These are phyloP conservation scores for Parauchenoglanis punctatus DNA, from an alignment of 2,797 vertebrate genomes.

Conservation along the genomic window DNA sequence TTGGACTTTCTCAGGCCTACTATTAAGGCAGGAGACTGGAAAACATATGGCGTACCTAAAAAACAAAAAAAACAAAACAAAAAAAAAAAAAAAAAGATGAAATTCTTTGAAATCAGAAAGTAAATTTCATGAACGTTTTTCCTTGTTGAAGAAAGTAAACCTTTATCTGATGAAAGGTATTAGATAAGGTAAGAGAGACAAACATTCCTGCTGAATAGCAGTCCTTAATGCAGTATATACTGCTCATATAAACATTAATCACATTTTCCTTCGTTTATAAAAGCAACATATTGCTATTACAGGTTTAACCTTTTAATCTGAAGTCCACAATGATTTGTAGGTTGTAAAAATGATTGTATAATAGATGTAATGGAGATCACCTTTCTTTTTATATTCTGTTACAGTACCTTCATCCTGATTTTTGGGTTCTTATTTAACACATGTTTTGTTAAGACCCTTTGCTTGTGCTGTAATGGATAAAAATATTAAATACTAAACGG, in stretches of 20 bases:
- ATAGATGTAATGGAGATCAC: constrained; percentile 42
- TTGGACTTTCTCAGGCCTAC: constrained; percentile 29
- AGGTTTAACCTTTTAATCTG: constrained; percentile 22
- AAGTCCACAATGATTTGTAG: background rate
- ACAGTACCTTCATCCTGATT: constrained; percentile 61
- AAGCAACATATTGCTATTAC: background rate
- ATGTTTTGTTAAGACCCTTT: constrained; percentile 25
- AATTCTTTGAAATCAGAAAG: constrained; percentile 20
- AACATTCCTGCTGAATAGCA: background rate
- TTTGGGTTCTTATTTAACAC: constrained; percentile 42
- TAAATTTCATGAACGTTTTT: background rate
- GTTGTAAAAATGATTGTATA: constrained; percentile 27
- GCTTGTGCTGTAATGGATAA: constrained; percentile 58
- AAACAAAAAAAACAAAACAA: too few relatives aligned
- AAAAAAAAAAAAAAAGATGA: background rate
- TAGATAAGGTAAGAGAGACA: background rate
- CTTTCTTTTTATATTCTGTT: constrained; percentile 51
- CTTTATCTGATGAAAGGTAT: constrained; percentile 1
- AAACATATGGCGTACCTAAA: constrained; percentile 28
- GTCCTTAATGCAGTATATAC: background rate
- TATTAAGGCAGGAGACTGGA: constrained; percentile 34
- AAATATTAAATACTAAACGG: constrained; percentile 58
- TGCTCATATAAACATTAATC: background rate
- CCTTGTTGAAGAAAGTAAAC: constrained; percentile 12
- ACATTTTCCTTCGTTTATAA: background rate